Conservation (phyloP, 1,140 invertebrate species). For the Heliconius congener region DNA sequence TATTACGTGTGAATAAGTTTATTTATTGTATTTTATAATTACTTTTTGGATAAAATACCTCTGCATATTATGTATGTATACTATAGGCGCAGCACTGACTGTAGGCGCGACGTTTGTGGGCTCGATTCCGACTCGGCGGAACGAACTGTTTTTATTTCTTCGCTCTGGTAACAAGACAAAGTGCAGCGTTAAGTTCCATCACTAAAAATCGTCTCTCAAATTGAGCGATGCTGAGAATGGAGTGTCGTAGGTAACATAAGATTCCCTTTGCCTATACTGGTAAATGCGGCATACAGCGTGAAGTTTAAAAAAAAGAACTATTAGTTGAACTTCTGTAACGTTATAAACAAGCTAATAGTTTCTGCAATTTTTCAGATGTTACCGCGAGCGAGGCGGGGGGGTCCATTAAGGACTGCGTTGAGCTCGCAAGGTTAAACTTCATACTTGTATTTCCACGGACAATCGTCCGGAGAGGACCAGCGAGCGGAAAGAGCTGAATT, state of each 20-base stretch:
- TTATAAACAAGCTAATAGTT: no score
- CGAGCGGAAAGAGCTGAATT: no score
- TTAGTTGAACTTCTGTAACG: no score
- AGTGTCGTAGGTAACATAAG: no score
- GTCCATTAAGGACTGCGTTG: no score
- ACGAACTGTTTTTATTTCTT: not conserved
- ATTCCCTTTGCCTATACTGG: no score
- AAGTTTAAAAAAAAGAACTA: no score
- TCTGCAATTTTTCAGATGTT: no score
- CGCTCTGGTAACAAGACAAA: not conserved
- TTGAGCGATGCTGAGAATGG: not conserved
- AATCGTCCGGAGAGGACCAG: no score
- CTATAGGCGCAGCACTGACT: not conserved
- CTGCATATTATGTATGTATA: not conserved
- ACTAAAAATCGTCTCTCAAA: not conserved
- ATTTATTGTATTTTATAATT: conserved; percentile 14
- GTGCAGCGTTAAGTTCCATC: not conserved
- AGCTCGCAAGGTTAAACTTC: no score
- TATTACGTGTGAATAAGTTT: conserved; percentile 30
- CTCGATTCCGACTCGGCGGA: not conserved
- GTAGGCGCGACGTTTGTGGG: not conserved
- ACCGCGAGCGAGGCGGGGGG: no score
- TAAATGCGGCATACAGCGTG: not conserved
- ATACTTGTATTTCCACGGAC: no score
- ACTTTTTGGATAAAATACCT: conserved; percentile 6